phyloP scores from a whole-genome alignment of 2,888 invertebrate genomes.

The Caenorhabditis imperialis region DNA sequence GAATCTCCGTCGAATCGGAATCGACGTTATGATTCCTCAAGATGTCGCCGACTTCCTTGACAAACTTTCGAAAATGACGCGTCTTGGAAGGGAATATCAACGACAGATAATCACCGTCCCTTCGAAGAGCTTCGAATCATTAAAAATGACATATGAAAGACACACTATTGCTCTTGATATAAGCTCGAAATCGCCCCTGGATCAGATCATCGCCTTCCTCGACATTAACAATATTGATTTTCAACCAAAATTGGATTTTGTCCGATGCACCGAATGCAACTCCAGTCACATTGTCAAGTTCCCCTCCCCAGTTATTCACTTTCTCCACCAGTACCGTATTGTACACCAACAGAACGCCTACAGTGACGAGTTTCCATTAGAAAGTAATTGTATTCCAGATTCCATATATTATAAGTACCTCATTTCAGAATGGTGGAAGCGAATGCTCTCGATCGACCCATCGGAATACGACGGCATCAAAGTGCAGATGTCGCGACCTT shows the following conservation, averaged over 20 bases:
- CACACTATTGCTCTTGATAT: conserved; percentile 20
- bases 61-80: conserved; percentile 17
- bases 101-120: conserved; percentile 42
- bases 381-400: too few species aligned
- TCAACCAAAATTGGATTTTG: conserved; percentile 16
- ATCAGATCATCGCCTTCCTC: conserved; percentile 32
- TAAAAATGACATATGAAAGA: not conserved
- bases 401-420: too few species aligned
- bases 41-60: conserved; percentile 20
- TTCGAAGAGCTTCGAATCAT: conserved; percentile 25
- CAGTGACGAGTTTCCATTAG: conserved; percentile 25
- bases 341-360: conserved; percentile 35
- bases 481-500: conserved; percentile 38
- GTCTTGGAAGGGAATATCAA: conserved; percentile 7
- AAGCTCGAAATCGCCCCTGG: conserved; percentile 14
- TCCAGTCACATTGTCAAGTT: conserved; percentile 28
- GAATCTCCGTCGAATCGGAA: conserved; percentile 44
- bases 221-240: conserved; percentile 35
- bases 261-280: conserved; percentile 46
- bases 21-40: conserved; percentile 35
- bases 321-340: conserved; percentile 35
- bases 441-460: conserved; percentile 30
- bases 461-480: conserved; percentile 37
- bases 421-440: conserved; percentile 40
- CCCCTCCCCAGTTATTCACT: conserved; percentile 41